These are phyloP conservation scores for Coilia nasus DNA, from an alignment of 2,797 vertebrate genomes.

Conservation along the genomic window DNA sequence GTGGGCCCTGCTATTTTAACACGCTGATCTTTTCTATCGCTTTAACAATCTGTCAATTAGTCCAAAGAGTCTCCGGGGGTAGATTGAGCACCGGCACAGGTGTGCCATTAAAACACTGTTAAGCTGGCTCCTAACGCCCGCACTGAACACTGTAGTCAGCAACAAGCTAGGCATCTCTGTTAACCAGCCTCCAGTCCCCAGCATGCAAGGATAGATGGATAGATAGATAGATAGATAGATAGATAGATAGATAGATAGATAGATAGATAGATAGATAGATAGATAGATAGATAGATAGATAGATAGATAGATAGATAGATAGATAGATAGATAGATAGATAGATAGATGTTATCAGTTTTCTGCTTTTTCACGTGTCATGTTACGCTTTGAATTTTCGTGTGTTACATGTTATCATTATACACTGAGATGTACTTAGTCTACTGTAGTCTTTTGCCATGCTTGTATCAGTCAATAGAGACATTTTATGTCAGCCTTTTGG, in stretches of 20 bases:
- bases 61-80: constrained; percentile 45
- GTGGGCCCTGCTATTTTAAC: constrained; percentile 46
- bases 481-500: background rate
- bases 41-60: constrained; percentile 64
- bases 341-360: too few species aligned
- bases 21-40: constrained; percentile 57
- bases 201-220: background rate
- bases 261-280: too few species aligned
- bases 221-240: too few species aligned
- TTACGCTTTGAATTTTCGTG: too few species aligned
- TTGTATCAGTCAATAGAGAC: background rate
- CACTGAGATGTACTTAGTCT: too few species aligned
- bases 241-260: too few species aligned
- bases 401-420: too few species aligned
- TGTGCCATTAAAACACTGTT: constrained; percentile 45
- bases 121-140: background rate
- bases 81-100: constrained; percentile 40
- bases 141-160: constrained; percentile 16
- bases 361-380: too few species aligned
- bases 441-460: too few species aligned
- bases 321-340: too few species aligned
- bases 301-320: too few species aligned
- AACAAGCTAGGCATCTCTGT: constrained; percentile 24
- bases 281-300: too few species aligned
- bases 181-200: background rate